Evolutionary conservation across 2,888 invertebrate species (phyloP), one percentile per base, ranked within the genome.

Genomic region (Pterobdella sp.): DNA sequence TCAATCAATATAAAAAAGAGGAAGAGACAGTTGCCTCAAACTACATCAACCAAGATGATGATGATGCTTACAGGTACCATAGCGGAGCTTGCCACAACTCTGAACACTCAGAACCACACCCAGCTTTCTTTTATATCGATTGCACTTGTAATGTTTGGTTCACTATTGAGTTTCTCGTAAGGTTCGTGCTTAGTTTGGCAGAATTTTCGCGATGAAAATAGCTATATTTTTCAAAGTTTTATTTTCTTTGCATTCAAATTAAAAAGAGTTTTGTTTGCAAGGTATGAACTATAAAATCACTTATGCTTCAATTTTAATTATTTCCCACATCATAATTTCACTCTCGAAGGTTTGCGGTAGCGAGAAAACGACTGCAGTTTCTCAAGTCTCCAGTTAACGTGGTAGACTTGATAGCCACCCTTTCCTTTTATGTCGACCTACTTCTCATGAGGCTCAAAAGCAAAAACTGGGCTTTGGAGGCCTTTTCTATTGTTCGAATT

Each of bases 21-120:
- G n/a, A 10, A 63, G 35, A 65, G 18, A 34, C 14, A 3, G 65
- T 18, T 3, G 65, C 26, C 22, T 29, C 31, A 7, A 34, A 65
- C 22, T 7, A 26, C 7, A 63, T 14, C n/a, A 10, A 63, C 4
- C 4, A 96, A 87, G 36, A 26, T 56, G 22, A 52, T 42, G 34
- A 65, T 37, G 56, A 60, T 52, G n/a, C 26, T 18, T 31, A 71
- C 70, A 29, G 70, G 31, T 34, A 52, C 52, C 32, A 74, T 66
- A 31, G 29, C 49, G 49, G 60, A 37, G 32, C 35, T 10, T 42
- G 34, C 36, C 29, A 49, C 67, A 26, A 65, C 52, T 29, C 34
- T 29, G 34, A 31, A 31, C 26, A 74, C 66, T 63, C 72, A 32
- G 69, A 72, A 63, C 74, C 74, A 56, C 72, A 75, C 37, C 71